Percentiles rank a stretch among this genome's conserved stretches.
phyloP scores from a whole-genome alignment of 2,888 invertebrate species.

The Ornithoptera alexandrae region DNA sequence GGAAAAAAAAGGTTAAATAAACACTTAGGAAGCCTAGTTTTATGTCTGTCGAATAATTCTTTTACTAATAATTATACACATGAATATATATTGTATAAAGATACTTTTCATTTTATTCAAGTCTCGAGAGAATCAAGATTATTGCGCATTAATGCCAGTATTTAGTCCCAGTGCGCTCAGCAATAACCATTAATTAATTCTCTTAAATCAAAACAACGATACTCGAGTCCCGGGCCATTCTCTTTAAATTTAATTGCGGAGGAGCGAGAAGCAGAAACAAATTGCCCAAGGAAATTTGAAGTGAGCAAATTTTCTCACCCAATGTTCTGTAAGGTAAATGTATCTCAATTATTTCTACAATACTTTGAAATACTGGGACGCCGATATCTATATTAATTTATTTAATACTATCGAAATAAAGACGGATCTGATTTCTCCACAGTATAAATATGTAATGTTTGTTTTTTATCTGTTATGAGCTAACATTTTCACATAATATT shows the following conservation, averaged over 20 bases:
- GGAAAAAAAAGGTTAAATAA: too few relatives aligned
- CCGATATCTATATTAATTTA: neutral
- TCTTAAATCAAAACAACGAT: constrained; percentile 70
- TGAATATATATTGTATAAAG: too few relatives aligned
- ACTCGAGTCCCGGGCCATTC: constrained; percentile 56
- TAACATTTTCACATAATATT: too few relatives aligned
- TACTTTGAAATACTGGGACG: constrained; percentile 1
- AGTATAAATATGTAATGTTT: too few relatives aligned
- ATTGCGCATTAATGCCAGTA: constrained; percentile 49
- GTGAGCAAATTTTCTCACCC: constrained; percentile 40
- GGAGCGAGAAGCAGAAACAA: constrained; percentile 56
- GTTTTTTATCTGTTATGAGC: too few relatives aligned
- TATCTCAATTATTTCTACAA: constrained; percentile 24
- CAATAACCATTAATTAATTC: constrained; percentile 65
- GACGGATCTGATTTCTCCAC: too few relatives aligned
- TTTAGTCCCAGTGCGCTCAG: constrained; percentile 48
- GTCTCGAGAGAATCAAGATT: constrained; percentile 43
- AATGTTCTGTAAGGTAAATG: constrained; percentile 27
- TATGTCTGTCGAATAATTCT: too few relatives aligned
- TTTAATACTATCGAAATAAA: too few relatives aligned
- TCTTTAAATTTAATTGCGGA: constrained; percentile 67
- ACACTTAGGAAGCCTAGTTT: too few relatives aligned
- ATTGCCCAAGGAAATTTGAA: constrained; percentile 55
- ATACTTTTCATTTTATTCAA: constrained; percentile 7
- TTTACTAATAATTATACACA: too few relatives aligned